phyloP scores from a whole-genome alignment of 64 coral and sea anemone genomes.

The Catalaphyllia jardinei region DNA sequence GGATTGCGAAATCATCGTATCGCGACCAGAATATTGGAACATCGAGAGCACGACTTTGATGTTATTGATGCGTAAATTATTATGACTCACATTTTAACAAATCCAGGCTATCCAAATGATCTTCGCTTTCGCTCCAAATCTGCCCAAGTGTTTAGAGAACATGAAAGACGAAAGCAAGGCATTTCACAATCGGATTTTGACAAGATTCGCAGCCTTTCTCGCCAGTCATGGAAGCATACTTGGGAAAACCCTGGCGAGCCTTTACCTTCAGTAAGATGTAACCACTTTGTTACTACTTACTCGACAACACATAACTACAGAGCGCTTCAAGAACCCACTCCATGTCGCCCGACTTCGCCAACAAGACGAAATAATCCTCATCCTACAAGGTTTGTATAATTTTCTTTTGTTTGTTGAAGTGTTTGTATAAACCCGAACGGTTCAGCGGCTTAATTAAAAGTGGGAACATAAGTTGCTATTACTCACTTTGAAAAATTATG shows the following conservation, averaged over 20 bases:
- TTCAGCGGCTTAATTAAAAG: no score
- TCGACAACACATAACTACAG: slow-evolving; percentile 70
- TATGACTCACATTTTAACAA: slow-evolving; percentile 89
- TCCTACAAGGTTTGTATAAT: slow-evolving; percentile 78
- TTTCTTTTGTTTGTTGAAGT: slow-evolving; percentile 9
- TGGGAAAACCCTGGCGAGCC: slow-evolving; percentile 85
- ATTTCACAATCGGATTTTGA: slow-evolving; percentile 83
- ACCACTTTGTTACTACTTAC: slow-evolving; percentile 84
- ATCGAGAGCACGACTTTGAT: neutral
- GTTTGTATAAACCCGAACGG: neutral
- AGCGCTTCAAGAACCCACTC: slow-evolving; percentile 71
- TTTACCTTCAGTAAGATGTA: slow-evolving; percentile 60
- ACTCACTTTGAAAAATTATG: neutral
- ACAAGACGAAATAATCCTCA: slow-evolving; percentile 88
- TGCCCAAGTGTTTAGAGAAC: slow-evolving; percentile 46
- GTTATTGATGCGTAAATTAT: neutral
- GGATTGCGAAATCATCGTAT: neutral
- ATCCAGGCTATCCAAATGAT: slow-evolving; percentile 65
- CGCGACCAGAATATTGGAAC: neutral
- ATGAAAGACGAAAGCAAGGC: slow-evolving; percentile 50
- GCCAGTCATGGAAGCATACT: slow-evolving; percentile 69
- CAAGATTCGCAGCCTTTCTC: slow-evolving; percentile 72
- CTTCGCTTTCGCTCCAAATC: slow-evolving; percentile 86
- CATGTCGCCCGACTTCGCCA: slow-evolving; percentile 76
- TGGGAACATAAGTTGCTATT: neutral